Base-by-base conservation (phyloP, 2,797 vertebrate genomes). In the Channallabes apus region DNA sequence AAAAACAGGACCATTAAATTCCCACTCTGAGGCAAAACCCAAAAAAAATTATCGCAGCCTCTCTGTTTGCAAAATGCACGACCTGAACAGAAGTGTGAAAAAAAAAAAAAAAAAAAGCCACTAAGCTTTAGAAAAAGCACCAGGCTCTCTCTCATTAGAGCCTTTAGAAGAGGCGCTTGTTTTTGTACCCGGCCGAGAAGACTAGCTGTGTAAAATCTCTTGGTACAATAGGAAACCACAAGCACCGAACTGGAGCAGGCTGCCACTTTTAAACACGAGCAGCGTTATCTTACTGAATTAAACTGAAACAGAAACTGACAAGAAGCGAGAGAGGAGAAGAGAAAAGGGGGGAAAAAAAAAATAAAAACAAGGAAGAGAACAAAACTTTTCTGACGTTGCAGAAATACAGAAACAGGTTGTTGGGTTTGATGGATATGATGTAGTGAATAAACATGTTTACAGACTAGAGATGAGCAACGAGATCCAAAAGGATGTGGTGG, bases 171-270 rank as follows among this genome's bases (percentile, higher is more conserved):
- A 78, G 76, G 61, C 12, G 20, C 58, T 38, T 24, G 58, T 61
- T 61, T 51, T 64, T 80, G 77, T 41, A 65, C 24, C 29, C 4
- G 14, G 20, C 3, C n/a, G 6, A 29, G 17, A 3, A 3, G 62
- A 24, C 38, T 14, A 6, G 69, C 58, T 64, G 69, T 18, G 56
- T 18, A 65, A 76, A 51, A 20, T 72, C 20, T 51, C 35, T 46
- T 4, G 15, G n/a, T 69, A 41, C 73, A 69, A 79, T 46, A 59
- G 83, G 75, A 84, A 84, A 79, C 76, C 51, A 79, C 65, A 79
- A 69, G 68, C 29, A 0, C 32, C 62, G 56, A 62, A 73, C 35
- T 46, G 58, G 11, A 69, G 56, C 64, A 17, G 64, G 32, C 35
- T 79, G 75, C 6, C 35, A 62, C n/a, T 15, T 51, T 20, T 38